Evolutionary conservation across 2,797 vertebrate species (phyloP).

Genomic region (Dendrocincla fuliginosa): DNA sequence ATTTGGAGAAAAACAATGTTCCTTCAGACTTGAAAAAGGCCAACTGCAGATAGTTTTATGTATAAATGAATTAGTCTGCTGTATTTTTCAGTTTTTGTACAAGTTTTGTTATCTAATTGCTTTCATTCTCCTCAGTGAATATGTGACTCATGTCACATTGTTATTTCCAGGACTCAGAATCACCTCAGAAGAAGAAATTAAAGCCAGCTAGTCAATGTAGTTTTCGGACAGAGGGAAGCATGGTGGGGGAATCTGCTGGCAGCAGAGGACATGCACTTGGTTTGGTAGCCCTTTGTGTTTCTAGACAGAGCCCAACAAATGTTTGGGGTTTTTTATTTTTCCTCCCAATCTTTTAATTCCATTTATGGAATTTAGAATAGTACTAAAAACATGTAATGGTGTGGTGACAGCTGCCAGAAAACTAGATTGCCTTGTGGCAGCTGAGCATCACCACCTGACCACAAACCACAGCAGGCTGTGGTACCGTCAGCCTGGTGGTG

Average conservation of each 20-base stretch:
- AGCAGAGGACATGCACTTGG: neutral
- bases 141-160: neutral
- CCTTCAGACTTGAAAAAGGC: neutral
- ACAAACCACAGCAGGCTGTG: neutral
- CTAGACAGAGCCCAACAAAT: neutral
- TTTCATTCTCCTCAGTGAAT: neutral
- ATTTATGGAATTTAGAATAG: neutral
- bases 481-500: neutral
- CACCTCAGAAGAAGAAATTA: neutral
- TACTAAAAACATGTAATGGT: neutral
- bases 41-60: neutral
- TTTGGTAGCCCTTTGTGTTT: neutral
- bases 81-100: neutral
- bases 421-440: neutral
- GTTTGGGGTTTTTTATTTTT: neutral
- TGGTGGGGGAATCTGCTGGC: neutral
- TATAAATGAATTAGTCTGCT: neutral
- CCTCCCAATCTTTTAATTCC: neutral
- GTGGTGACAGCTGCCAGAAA: neutral
- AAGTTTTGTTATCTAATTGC: neutral
- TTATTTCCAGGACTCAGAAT: neutral
- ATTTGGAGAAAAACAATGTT: neutral
- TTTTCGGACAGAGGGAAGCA: neutral
- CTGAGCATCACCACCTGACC: neutral
- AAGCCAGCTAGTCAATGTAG: neutral